Evolutionary conservation across 2,113 vertebrate species (phyloP), one percentile per base, ranked within the genome.

Genomic region (Hippocampus zosterae): DNA sequence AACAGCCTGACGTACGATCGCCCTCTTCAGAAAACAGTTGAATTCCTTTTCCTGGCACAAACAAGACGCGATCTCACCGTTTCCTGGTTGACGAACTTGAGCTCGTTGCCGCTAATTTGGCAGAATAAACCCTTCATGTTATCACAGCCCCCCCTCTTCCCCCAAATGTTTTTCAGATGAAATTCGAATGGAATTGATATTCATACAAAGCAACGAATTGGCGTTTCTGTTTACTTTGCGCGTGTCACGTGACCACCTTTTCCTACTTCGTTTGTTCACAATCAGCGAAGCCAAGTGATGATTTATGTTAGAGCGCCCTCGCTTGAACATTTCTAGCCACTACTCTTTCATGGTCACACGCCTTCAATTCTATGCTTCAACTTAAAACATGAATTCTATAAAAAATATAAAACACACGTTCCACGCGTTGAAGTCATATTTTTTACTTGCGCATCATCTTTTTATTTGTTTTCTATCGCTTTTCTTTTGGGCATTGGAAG

Each of bases 41-140:
- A 33, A 33, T 60, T 60, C 15, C 9, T 3, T 5, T 55, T 33
- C 2, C 25, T 8, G 57, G 25, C 27, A 13, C 8, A 33, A 60
- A 33, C 27, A 18, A 19, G 16, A 29, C 5, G 16, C 55, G 27
- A 33, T 18, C 87, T 79, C 79, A 90, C 89, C 84, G 78, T 82
- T 67, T 90, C 85, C 70, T 87, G 85, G 2, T 85, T 87, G 7
- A 88, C 46, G 73, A 89, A 90, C 68, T 76, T 84, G 70, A 64
- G 76, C 29, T 85, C 81, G 25, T 1, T 69, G 1, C 3, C 73
- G 3, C 6, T 74, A 1, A 70, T 76, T 68, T 75, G 50, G 64
- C 84, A 87, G 63, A 73, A 90, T 13, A 90, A 71, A 41, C 89
- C 88, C 53, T 89, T 90, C 89, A 90, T 90, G 0, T 16, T 74